phyloP scores from a whole-genome alignment of 92 coral and sea anemone genomes.

The Epizoanthus scotinus region DNA sequence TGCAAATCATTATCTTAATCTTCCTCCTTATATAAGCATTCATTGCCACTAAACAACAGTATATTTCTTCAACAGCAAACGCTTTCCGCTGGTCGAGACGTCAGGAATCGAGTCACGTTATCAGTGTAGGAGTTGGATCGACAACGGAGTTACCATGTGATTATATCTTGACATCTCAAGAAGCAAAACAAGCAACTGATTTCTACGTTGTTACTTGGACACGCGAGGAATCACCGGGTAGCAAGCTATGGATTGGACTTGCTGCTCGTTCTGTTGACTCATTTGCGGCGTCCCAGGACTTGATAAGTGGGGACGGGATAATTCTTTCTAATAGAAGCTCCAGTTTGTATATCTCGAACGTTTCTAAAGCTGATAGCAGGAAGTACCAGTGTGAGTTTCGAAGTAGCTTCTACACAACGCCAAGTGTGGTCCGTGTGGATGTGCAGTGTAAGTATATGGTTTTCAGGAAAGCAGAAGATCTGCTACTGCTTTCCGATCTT shows the following conservation, averaged over 20 bases:
- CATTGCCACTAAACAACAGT: background rate
- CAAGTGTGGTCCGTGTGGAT: constrained; percentile 42
- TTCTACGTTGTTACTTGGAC: constrained; percentile 50
- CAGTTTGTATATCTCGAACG: constrained; percentile 35
- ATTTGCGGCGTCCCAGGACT: constrained; percentile 29
- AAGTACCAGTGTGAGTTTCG: constrained; percentile 54
- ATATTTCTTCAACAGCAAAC: background rate
- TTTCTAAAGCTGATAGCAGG: constrained; percentile 30
- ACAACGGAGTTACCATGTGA: constrained; percentile 41
- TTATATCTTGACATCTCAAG: constrained; percentile 37
- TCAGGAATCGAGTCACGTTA: constrained; percentile 49
- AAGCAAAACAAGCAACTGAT: constrained; percentile 24
- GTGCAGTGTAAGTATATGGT: constrained; percentile 42
- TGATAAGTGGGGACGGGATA: constrained; percentile 2
- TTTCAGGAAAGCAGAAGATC: too few relatives aligned
- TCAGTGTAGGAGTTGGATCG: constrained; percentile 42
- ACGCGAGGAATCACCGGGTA: constrained; percentile 41
- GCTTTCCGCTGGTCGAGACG: constrained; percentile 48
- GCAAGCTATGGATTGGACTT: constrained; percentile 44
- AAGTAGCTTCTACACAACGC: constrained; percentile 54
- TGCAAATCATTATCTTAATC: constrained; percentile 2
- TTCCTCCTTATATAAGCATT: background rate
- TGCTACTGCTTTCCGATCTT: too few relatives aligned
- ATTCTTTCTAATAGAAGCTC: constrained; percentile 13
- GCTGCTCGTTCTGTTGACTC: constrained; percentile 33